These are phyloP conservation scores for Gavia stellata DNA, from an alignment of 2,113 vertebrate species.

Conservation along the genomic window DNA sequence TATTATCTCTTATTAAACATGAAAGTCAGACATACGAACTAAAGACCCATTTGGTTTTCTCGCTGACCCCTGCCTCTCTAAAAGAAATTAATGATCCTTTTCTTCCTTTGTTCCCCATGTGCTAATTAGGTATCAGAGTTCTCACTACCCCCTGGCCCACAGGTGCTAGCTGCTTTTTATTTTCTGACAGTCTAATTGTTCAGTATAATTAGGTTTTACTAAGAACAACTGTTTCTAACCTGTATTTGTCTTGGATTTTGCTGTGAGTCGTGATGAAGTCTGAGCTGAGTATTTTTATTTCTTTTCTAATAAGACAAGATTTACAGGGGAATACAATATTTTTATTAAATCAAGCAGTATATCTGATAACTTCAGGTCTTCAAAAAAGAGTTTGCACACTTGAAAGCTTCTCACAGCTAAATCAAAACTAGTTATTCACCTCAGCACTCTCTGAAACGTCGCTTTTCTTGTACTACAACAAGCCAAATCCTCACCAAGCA, in stretches of 20 bases:
- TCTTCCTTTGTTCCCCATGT: background rate
- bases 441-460: background rate
- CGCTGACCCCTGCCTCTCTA: background rate
- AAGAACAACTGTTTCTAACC: background rate
- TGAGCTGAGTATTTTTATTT: background rate
- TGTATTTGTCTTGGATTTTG: background rate
- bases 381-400: background rate
- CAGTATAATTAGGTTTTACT: background rate
- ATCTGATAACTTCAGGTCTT: background rate
- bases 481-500: background rate
- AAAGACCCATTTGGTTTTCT: background rate
- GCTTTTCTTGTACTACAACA: background rate
- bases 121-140: background rate
- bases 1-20: background rate
- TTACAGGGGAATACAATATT: background rate
- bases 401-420: background rate
- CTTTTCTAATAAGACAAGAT: background rate
- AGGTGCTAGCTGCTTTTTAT: background rate
- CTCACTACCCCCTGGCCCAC: background rate
- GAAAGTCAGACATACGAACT: background rate
- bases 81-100: background rate
- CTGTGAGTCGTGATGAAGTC: background rate
- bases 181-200: background rate
- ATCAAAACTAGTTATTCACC: background rate
- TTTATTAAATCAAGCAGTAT: background rate